Evolutionary conservation across 2,797 vertebrate species (phyloP).

Genomic region (Champsocephalus gunnari): DNA sequence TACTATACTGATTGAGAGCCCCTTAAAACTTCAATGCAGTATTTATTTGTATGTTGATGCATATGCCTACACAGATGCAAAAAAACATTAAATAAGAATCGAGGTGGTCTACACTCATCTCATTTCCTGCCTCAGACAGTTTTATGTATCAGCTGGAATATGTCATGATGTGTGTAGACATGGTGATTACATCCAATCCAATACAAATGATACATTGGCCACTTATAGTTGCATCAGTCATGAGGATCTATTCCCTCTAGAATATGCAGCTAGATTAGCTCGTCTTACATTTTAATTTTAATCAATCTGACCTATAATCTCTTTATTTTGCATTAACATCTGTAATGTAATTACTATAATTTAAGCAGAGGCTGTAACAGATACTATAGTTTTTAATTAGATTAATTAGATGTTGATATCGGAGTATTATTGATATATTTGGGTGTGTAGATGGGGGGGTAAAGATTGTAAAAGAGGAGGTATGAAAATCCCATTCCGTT

Average conservation of each 20-base stretch:
- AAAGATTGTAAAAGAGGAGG: slow-evolving; percentile 9
- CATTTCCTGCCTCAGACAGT: slow-evolving; percentile 18
- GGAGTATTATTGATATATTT: slow-evolving; percentile 2
- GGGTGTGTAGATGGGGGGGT: neutral
- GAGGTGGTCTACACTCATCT: slow-evolving; percentile 25
- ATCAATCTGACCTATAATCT: neutral
- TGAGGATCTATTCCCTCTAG: slow-evolving; percentile 3
- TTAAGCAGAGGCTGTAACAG: neutral
- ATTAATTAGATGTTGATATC: slow-evolving; percentile 12
- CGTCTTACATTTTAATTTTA: slow-evolving; percentile 29
- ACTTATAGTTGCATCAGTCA: slow-evolving; percentile 15
- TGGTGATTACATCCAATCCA: slow-evolving; percentile 20
- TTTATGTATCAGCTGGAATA: slow-evolving; percentile 19
- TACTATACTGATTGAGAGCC: neutral
- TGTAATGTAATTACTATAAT: neutral
- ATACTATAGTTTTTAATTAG: slow-evolving; percentile 31
- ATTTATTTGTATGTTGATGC: slow-evolving; percentile 8
- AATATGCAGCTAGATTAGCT: slow-evolving; percentile 10
- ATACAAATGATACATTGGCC: slow-evolving; percentile 17
- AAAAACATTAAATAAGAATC: slow-evolving; percentile 2
- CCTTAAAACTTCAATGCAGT: slow-evolving; percentile 21
- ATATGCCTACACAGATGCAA: slow-evolving; percentile 22
- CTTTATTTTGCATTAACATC: neutral
- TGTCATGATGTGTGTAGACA: slow-evolving; percentile 4
- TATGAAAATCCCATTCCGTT: neutral